A percentile compares a stretch with the other conserved stretches of the same genome.
Evolutionary conservation across 2,113 vertebrate genomes (phyloP).

Genomic region (Neomonachus schauinslandi): DNA sequence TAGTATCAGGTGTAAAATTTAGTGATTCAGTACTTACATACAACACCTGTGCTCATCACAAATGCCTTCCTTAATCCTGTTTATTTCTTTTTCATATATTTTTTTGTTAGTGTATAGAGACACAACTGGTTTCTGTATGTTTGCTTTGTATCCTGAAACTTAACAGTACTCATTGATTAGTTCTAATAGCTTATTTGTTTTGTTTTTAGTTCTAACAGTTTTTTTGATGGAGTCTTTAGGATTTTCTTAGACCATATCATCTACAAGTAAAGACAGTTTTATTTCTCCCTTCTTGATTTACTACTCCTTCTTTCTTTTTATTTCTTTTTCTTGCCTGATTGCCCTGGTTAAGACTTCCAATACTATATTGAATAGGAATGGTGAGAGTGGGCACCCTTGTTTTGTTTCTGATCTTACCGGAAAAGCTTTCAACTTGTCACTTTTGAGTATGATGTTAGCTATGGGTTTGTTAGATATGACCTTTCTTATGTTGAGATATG

Average conservation of each 20-base stretch:
- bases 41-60: neutral
- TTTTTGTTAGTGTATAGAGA: neutral
- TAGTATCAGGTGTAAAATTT: neutral
- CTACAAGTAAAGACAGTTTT: neutral
- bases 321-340: neutral
- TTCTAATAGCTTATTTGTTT: neutral
- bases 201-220: neutral
- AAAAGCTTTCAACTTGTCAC: neutral
- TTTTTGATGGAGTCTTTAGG: neutral
- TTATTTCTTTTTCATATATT: neutral
- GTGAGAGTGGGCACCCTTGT: neutral
- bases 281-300: neutral
- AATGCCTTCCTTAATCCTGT: neutral
- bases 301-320: neutral
- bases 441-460: neutral
- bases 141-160: neutral
- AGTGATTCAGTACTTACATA: neutral
- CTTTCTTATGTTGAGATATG: neutral
- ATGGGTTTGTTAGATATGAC: neutral
- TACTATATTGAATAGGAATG: neutral
- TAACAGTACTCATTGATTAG: neutral
- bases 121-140: neutral
- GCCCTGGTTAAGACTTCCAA: neutral
- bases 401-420: neutral
- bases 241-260: neutral